These are phyloP conservation scores for Melospiza melodia DNA, from an alignment of 2,113 vertebrate genomes.

Conservation along the genomic window DNA sequence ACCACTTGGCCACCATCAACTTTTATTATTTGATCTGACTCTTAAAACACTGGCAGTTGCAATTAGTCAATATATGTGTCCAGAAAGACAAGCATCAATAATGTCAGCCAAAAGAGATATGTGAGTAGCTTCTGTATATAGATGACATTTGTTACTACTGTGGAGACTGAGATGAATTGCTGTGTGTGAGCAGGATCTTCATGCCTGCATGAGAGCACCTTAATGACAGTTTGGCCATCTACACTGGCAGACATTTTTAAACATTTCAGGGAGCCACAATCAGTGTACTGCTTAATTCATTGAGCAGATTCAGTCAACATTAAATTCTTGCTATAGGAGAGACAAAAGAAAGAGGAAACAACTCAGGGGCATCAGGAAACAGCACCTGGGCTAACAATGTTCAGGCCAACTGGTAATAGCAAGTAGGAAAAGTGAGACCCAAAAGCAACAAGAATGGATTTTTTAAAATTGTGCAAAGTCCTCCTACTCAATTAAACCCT, in stretches of 20 bases:
- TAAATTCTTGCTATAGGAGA: not conserved
- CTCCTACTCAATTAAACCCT: not conserved
- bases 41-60: constrained; percentile 19
- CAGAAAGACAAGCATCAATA: constrained; percentile 54
- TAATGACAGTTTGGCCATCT: not conserved
- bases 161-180: constrained; percentile 45
- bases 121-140: constrained; percentile 72
- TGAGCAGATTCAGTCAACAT: not conserved
- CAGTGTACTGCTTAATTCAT: not conserved
- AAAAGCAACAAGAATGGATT: not conserved
- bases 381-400: not conserved
- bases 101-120: constrained; percentile 71
- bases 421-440: not conserved
- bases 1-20: not conserved
- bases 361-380: not conserved
- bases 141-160: constrained; percentile 69
- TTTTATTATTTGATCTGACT: constrained; percentile 51
- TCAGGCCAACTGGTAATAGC: not conserved
- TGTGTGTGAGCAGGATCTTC: constrained; percentile 12
- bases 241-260: not conserved
- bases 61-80: constrained; percentile 46
- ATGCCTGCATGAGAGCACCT: not conserved
- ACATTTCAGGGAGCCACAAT: not conserved
- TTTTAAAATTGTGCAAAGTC: not conserved
- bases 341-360: not conserved